Evolutionary conservation across 2,888 invertebrate species (phyloP).

Genomic region (Nasonovia ribisnigri): DNA sequence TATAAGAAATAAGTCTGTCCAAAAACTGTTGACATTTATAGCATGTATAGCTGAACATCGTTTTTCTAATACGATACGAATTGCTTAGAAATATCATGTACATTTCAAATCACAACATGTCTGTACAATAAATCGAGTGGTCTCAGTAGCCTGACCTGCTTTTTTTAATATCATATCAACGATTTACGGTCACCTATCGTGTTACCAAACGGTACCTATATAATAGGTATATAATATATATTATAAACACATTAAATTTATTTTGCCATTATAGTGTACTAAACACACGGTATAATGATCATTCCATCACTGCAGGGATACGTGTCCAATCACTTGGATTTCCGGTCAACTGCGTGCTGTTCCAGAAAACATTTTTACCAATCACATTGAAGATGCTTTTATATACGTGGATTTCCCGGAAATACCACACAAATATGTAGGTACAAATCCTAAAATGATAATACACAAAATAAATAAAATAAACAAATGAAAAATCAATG

Average conservation of each 20-base stretch:
- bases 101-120: background rate
- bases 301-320: background rate
- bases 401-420: background rate
- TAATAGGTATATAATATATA: too few relatives aligned
- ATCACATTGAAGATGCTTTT: background rate
- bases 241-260: background rate
- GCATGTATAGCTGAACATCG: background rate
- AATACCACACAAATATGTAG: background rate
- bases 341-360: constrained; percentile 40
- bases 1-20: background rate
- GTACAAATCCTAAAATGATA: background rate
- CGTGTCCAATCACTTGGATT: constrained; percentile 26
- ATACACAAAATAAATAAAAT: background rate
- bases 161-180: background rate
- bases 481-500: background rate
- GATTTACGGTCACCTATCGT: background rate
- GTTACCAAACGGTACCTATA: background rate
- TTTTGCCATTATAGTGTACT: background rate
- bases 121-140: background rate
- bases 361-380: background rate
- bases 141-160: background rate
- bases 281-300: background rate
- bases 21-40: background rate
- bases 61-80: background rate
- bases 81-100: background rate